phyloP scores from a whole-genome alignment of 2,113 vertebrate species.

The Callionymus lyra region DNA sequence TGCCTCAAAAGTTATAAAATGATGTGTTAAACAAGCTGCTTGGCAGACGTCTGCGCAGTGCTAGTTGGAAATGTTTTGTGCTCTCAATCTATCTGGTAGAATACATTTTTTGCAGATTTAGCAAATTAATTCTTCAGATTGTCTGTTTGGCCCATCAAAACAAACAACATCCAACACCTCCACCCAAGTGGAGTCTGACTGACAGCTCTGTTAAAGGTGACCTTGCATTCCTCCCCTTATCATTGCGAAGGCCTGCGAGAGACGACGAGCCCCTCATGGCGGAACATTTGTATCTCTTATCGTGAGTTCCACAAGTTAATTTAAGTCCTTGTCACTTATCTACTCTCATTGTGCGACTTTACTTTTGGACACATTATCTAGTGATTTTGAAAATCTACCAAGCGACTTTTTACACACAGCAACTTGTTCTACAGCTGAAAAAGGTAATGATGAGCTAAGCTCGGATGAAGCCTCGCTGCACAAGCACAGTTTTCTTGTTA shows the following conservation, averaged over 20 bases:
- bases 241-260: slow-evolving; percentile 40
- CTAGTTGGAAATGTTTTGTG: too few relatives aligned
- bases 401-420: slow-evolving; percentile 21
- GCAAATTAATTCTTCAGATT: too few relatives aligned
- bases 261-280: slow-evolving; percentile 2
- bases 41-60: too few relatives aligned
- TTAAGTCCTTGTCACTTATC: slow-evolving; percentile 18
- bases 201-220: slow-evolving; percentile 28
- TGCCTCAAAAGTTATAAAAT: too few relatives aligned
- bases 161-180: slow-evolving; percentile 30
- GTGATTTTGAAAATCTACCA: slow-evolving; percentile 12
- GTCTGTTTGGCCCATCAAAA: too few relatives aligned
- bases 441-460: slow-evolving; percentile 21
- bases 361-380: slow-evolving; percentile 12
- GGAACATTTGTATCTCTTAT: too few relatives aligned
- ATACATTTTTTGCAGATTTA: too few relatives aligned
- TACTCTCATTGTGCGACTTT: slow-evolving; percentile 14
- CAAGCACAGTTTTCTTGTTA: slow-evolving; percentile 47
- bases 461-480: slow-evolving; percentile 26
- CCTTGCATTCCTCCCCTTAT: slow-evolving; percentile 20
- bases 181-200: slow-evolving; percentile 12
- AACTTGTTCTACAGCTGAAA: slow-evolving; percentile 10
- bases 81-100: too few relatives aligned
- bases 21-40: too few relatives aligned
- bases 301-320: slow-evolving; percentile 11